Evolutionary conservation across 1,140 invertebrate species (phyloP).

Genomic region (Protaetia brevitarsis): DNA sequence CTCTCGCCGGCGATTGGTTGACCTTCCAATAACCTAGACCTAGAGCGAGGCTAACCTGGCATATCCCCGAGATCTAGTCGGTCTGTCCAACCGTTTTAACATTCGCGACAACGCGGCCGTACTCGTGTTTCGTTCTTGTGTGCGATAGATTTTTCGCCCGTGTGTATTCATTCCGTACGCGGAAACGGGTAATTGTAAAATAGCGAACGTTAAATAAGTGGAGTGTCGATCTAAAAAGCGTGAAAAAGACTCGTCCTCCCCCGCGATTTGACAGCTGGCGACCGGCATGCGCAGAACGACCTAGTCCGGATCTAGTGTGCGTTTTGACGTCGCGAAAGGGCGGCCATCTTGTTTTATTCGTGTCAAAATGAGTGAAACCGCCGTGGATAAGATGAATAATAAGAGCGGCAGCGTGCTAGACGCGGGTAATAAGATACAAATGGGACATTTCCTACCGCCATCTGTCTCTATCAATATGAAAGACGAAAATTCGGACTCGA

Average conservation of each 20-base stretch:
- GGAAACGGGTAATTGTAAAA: too few relatives aligned
- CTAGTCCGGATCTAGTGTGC: neutral
- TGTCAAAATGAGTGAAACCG: neutral
- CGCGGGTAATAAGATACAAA: neutral
- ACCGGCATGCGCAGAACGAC: neutral
- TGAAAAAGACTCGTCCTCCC: too few relatives aligned
- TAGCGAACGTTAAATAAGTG: too few relatives aligned
- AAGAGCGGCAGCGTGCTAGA: too few relatives aligned
- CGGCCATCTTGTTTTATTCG: neutral
- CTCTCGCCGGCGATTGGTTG: neutral
- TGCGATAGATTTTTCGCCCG: too few relatives aligned
- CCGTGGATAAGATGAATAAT: neutral
- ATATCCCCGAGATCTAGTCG: neutral
- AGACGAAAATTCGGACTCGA: constrained; percentile 13
- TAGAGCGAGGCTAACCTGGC: neutral
- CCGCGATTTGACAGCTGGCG: too few relatives aligned
- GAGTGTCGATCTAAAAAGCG: too few relatives aligned
- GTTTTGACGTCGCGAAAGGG: too few relatives aligned
- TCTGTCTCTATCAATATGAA: neutral
- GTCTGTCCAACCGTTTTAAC: too few relatives aligned
- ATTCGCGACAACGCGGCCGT: too few relatives aligned
- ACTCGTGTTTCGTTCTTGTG: too few relatives aligned
- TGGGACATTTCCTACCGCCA: neutral
- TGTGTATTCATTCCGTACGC: too few relatives aligned
- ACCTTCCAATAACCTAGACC: constrained; percentile 13